Conservation (phyloP, 2,113 vertebrate species). For the Motacilla tschutschensis region DNA sequence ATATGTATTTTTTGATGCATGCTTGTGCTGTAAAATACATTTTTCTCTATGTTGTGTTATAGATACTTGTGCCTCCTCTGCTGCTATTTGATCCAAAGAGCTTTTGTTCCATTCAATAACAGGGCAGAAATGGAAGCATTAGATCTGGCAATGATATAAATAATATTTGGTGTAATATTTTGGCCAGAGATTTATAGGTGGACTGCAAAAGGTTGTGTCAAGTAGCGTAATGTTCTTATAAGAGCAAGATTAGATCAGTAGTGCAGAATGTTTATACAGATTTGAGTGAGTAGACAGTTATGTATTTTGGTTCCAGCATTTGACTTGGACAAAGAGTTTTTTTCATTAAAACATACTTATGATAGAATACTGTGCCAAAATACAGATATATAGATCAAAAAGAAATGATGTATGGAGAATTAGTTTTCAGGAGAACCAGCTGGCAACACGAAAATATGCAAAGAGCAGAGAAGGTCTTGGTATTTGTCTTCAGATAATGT, state of each 20-base stretch:
- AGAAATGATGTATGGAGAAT: not conserved
- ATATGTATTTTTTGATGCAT: not conserved
- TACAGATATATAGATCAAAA: not conserved
- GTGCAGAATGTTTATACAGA: not conserved
- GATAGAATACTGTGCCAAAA: not conserved
- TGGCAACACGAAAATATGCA: not conserved
- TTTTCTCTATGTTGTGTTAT: not conserved
- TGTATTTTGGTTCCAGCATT: not conserved
- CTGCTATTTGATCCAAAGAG: not conserved
- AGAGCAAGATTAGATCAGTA: not conserved
- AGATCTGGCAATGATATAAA: not conserved
- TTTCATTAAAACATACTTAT: not conserved
- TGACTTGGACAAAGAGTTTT: not conserved
- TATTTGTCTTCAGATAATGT: not conserved
- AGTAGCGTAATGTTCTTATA: not conserved
- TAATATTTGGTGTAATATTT: not conserved
- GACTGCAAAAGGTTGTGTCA: not conserved
- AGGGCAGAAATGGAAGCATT: not conserved
- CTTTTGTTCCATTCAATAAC: not conserved
- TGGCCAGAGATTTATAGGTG: not conserved
- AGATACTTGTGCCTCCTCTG: not conserved
- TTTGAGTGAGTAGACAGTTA: not conserved
- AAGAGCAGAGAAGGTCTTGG: not conserved
- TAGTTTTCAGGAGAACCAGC: not conserved
- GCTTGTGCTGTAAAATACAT: not conserved